phyloP scores from a whole-genome alignment of 2,113 vertebrate genomes.

The Pogona vitticeps region DNA sequence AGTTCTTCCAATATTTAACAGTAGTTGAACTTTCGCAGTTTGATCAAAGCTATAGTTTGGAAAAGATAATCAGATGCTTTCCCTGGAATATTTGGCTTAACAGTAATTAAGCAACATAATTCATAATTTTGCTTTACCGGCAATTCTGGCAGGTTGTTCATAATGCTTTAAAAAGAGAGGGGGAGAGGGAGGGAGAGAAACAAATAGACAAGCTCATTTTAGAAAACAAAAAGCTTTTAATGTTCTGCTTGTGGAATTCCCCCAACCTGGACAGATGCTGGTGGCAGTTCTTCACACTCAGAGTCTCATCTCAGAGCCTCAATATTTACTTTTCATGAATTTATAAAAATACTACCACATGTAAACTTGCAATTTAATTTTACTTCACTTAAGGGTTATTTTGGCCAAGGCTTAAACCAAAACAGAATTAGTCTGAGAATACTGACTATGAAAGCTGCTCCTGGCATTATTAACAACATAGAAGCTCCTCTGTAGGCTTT shows the following conservation, averaged over 20 bases:
- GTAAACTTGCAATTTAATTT: constrained; percentile 59
- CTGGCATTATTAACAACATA: constrained; percentile 62
- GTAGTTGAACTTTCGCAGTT: constrained; percentile 13
- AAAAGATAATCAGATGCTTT: neutral
- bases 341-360: constrained; percentile 30
- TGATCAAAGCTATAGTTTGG: constrained; percentile 6
- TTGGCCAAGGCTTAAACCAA: constrained; percentile 62
- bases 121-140: neutral
- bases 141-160: constrained; percentile 5
- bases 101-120: neutral
- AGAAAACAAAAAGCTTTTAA: constrained; percentile 38
- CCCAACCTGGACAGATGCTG: constrained; percentile 22
- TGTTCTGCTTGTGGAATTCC: constrained; percentile 21
- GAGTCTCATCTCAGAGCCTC: neutral
- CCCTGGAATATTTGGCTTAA: neutral
- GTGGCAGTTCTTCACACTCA: constrained; percentile 7
- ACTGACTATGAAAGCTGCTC: constrained; percentile 66
- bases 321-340: constrained; percentile 14
- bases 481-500: constrained; percentile 67
- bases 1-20: constrained; percentile 13
- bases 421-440: constrained; percentile 66
- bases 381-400: constrained; percentile 54
- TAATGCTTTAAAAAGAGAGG: neutral
- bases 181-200: neutral
- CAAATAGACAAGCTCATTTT: constrained; percentile 12